phyloP scores from a whole-genome alignment of 2,113 vertebrate genomes.

The Crotophaga sulcirostris region DNA sequence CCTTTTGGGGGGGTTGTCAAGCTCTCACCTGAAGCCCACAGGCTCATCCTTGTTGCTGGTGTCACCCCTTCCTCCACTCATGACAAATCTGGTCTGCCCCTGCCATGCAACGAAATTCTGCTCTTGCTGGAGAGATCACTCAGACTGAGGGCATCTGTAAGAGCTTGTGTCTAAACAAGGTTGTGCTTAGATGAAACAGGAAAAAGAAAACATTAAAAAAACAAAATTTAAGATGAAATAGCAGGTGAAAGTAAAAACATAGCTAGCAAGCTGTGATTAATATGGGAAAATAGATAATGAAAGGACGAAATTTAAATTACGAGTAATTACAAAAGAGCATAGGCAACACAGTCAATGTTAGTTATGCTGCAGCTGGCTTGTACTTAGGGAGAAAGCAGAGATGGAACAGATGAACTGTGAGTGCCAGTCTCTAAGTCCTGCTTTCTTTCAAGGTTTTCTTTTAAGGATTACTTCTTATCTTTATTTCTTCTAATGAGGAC shows the following conservation, averaged over 20 bases:
- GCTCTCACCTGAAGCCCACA: neutral
- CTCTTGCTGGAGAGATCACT: neutral
- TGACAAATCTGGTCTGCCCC: neutral
- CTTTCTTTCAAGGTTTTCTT: neutral
- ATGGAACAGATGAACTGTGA: neutral
- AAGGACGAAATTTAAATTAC: neutral
- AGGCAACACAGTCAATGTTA: neutral
- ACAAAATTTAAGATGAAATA: neutral
- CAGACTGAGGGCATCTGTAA: neutral
- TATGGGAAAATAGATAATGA: neutral
- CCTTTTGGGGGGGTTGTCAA: neutral
- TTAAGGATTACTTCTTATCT: neutral
- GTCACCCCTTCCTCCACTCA: neutral
- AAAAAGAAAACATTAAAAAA: neutral
- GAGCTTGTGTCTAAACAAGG: neutral
- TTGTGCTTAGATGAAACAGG: neutral
- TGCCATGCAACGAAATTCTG: neutral
- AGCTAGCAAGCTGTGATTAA: neutral
- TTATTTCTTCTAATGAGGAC: neutral
- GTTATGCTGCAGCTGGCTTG: neutral
- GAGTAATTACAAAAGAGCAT: neutral
- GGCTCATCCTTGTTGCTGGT: neutral
- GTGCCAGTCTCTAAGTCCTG: neutral
- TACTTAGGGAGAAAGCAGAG: neutral
- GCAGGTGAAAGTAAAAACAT: neutral